Base-by-base conservation (phyloP, 2,888 invertebrate species). In the Lypha dubia region DNA sequence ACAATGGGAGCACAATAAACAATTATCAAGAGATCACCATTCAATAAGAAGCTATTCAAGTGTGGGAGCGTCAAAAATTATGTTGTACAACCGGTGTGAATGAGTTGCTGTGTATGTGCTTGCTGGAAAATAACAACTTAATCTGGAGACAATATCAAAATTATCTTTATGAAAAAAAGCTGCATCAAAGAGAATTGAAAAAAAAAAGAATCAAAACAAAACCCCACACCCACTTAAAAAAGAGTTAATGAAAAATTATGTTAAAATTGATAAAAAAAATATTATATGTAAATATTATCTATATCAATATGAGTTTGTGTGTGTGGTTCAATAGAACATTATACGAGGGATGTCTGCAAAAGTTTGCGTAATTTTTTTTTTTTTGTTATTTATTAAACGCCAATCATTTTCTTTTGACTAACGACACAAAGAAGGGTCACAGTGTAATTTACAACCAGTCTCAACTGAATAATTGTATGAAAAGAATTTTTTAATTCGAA, bases 21-120 rank as follows among this genome's bases (percentile, higher is more conserved):
- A 28, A 65, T 32, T n/a, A 77, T 6, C 41, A 65, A 11, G 35
- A 74, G n/a, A n/a, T n/a, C 60, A 62, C 17, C 75, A 68, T 67
- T 60, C 77, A 70, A 74, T 68, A 70, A 76, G 75, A 82, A 82
- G 81, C 75, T 82, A 53, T 62, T 84, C 70, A 84, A 84, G 77
- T 81, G 84, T 81, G 81, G 84, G 84, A 84, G 84, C 81, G 84
- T 84, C 81, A 81, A 81, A 46, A 46, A 63, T 58, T 62, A 44
- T 63, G 28, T 44, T 71, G 56, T 71, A 44, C 41, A 62, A 67
- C n/a, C 41, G 3, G 7, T 17, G 15, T 58, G 17, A 67, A 70
- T 53, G 44, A 17, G 62, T 51, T 11, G 20, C 28, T 28, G 28
- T 17, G 24, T 38, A 20, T 58, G 46, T 22, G 11, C 22, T 1